Percentiles rank a stretch among this genome's conserved stretches.
Conservation (phyloP, 2,888 invertebrate genomes). For the Heliconius ethilla region DNA sequence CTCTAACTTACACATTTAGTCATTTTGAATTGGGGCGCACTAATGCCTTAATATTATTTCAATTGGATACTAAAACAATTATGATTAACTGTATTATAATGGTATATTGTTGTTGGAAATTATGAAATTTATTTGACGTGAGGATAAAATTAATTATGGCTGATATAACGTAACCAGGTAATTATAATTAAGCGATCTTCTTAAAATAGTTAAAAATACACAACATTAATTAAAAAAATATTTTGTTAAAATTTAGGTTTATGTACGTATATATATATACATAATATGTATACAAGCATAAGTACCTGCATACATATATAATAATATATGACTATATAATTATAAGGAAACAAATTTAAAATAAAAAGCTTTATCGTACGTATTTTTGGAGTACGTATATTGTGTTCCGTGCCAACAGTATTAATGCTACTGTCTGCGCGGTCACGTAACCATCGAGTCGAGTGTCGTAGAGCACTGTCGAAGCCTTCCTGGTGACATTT, state of each 20-base stretch:
- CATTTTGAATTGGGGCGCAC: constrained; percentile 14
- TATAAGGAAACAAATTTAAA: neutral
- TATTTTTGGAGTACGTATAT: constrained; percentile 28
- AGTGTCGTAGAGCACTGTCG: constrained; percentile 60
- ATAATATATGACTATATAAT: too few species aligned
- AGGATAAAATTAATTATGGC: too few species aligned
- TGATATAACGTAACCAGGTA: too few species aligned
- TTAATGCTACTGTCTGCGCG: constrained; percentile 74
- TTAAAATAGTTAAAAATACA: too few species aligned
- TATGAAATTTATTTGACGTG: neutral
- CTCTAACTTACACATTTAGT: constrained; percentile 14
- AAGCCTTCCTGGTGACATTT: constrained; percentile 48
- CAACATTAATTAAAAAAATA: neutral
- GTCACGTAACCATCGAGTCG: constrained; percentile 74
- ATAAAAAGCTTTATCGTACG: neutral
- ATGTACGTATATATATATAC: too few species aligned
- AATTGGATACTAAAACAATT: neutral
- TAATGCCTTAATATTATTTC: constrained; percentile 12
- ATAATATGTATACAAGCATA: too few species aligned
- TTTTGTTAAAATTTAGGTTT: neutral
- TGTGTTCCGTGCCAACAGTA: constrained; percentile 57
- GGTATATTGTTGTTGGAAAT: neutral
- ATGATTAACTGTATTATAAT: neutral
- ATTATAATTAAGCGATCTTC: too few species aligned
- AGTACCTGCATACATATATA: too few species aligned